Evolutionary conservation across 2,888 invertebrate species (phyloP).

Genomic region (Agonum fuliginosum): DNA sequence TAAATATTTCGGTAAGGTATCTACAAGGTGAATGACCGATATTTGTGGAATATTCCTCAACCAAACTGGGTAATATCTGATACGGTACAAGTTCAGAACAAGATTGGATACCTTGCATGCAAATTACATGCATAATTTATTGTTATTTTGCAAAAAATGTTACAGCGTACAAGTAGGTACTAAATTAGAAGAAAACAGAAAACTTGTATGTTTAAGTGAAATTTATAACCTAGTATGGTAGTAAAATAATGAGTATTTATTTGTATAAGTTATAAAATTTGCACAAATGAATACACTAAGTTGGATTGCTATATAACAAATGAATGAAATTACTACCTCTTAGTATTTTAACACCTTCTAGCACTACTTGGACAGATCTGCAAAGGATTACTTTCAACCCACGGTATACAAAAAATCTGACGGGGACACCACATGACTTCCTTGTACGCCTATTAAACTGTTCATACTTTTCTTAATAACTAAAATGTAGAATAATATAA

Average conservation of each 20-base stretch:
- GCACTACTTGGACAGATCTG: no score
- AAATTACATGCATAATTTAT: slow-evolving; percentile 30
- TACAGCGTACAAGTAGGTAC: neutral
- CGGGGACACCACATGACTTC: no score
- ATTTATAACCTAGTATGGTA: neutral
- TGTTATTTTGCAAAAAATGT: neutral
- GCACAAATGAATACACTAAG: no score
- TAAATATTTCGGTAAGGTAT: slow-evolving; percentile 43
- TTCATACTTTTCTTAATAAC: no score
- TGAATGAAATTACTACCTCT: no score
- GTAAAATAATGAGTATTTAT: neutral
- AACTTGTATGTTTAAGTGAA: neutral
- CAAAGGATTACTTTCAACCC: no score
- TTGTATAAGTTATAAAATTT: neutral
- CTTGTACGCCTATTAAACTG: no score
- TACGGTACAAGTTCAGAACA: slow-evolving; percentile 37
- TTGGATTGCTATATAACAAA: no score
- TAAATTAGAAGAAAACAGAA: neutral
- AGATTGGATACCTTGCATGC: slow-evolving; percentile 20
- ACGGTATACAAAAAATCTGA: no score
- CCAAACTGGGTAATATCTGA: slow-evolving; percentile 32
- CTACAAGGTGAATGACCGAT: slow-evolving; percentile 16
- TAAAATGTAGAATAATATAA: no score
- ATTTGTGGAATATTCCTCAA: slow-evolving; percentile 36
- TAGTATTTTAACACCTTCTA: no score